phyloP scores from a whole-genome alignment of 2,113 vertebrate species.

The Cavia aperea region DNA sequence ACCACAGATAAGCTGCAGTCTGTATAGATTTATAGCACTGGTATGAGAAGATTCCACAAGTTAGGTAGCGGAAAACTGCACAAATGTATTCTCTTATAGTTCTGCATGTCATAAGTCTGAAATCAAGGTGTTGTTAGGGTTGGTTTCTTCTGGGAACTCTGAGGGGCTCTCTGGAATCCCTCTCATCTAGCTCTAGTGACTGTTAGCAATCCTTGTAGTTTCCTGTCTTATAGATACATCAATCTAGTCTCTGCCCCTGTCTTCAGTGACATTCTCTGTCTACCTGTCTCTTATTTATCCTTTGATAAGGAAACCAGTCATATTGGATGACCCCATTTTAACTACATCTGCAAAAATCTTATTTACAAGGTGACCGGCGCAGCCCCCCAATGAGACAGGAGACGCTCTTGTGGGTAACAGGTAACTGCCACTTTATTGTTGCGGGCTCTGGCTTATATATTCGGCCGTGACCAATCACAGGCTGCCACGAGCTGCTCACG shows the following conservation, averaged over 20 bases:
- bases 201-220: neutral
- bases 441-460: too few relatives aligned
- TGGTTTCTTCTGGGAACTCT: neutral
- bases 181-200: neutral
- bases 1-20: neutral
- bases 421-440: too few relatives aligned
- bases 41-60: neutral
- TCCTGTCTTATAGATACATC: neutral
- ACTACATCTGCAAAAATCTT: too few relatives aligned
- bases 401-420: too few relatives aligned
- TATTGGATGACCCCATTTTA: neutral
- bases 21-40: neutral
- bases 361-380: too few relatives aligned
- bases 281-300: neutral
- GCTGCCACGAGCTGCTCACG: too few relatives aligned
- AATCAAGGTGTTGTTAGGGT: neutral
- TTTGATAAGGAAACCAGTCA: neutral
- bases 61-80: neutral
- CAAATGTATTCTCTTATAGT: neutral
- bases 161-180: too few relatives aligned
- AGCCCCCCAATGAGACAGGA: too few relatives aligned
- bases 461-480: too few relatives aligned
- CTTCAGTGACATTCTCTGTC: neutral
- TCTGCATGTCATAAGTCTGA: neutral
- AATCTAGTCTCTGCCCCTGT: neutral